Conservation (phyloP, 1,140 invertebrate genomes). For the Carposina sasakii region DNA sequence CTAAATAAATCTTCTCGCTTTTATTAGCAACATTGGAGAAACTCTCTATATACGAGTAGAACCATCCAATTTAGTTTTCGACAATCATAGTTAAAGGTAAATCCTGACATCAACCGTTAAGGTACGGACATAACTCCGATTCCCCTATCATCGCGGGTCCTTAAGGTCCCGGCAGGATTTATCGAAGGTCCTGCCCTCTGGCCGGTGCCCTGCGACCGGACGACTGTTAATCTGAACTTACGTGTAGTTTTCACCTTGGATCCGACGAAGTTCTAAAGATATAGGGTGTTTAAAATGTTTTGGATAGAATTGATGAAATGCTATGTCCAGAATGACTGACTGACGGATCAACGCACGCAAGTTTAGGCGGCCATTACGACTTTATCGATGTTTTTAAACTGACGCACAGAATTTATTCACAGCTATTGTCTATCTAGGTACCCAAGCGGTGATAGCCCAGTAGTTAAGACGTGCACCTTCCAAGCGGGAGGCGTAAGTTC, state of each 20-base stretch:
- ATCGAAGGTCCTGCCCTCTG: constrained; percentile 9
- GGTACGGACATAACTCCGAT: too few species aligned
- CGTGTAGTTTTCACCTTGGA: constrained; percentile 49
- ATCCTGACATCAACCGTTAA: too few species aligned
- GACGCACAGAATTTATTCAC: too few species aligned
- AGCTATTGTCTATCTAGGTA: not conserved
- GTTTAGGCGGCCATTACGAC: not conserved
- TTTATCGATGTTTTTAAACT: not conserved
- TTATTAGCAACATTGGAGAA: too few species aligned
- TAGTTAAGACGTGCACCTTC: too few species aligned
- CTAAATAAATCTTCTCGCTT: too few species aligned
- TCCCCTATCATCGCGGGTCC: too few species aligned
- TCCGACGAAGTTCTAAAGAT: constrained; percentile 27
- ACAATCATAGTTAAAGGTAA: too few species aligned
- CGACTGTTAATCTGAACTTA: constrained; percentile 60
- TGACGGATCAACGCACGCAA: not conserved
- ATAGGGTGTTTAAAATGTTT: constrained; percentile 19
- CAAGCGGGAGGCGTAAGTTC: too few species aligned
- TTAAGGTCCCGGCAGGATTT: too few species aligned
- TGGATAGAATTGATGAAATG: not conserved
- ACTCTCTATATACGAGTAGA: too few species aligned
- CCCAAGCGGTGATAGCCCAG: not conserved
- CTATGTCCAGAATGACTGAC: not conserved
- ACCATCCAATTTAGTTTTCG: too few species aligned
- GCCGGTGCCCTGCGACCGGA: constrained; percentile 29